Base-by-base conservation (phyloP, 2,113 vertebrate species). In the Patagioenas fasciata region DNA sequence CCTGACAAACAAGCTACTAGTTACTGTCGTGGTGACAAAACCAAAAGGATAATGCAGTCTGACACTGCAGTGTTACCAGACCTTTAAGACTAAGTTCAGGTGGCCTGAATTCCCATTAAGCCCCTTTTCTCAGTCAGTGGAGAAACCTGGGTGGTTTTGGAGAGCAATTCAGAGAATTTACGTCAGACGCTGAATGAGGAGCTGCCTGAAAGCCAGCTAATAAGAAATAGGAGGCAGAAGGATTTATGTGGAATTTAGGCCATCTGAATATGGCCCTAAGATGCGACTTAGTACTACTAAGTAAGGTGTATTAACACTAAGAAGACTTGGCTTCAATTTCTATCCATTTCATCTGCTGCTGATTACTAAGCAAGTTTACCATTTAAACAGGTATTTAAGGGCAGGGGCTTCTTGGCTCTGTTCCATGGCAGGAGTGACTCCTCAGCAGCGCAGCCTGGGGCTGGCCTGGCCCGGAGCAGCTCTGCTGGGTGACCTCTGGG, bases 231-330 rank as follows among this genome's bases (percentile, higher is more conserved):
- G 83, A 93, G 93, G 91, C 86, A 93, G 89, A 93, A 95, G 96
- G 96, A 95, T 95, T 97, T 97, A 65, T 95, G 96, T 94, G 91
- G 96, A 97, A 97, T 97, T 97, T 95, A 97, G 96, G 96, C 94
- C 96, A 95, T 95, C 96, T 97, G 96, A 97, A 95, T 96, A 95
- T 97, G 96, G 95, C 94, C 94, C 89, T 97, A 95, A 97, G 96
- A 96, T 92, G 96, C 94, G 91, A 95, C 91, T 97, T 97, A 97
- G 94, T 93, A 67, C 2, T 86, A 25, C 94, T 97, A 97, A 97
- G 94, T 97, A 97, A 96, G 94, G 93, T 97, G 96, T 74, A 97
- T 97, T 97, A 97, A 87, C 95, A 95, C 96, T 97, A 97, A 97
- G 96, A 95, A 69, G 95, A 89, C 96, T 96, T 95, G 96, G 96